Percentiles rank a stretch among this genome's conserved stretches.
phyloP scores from a whole-genome alignment of 1,140 invertebrate genomes.

The Colletes gigas region DNA sequence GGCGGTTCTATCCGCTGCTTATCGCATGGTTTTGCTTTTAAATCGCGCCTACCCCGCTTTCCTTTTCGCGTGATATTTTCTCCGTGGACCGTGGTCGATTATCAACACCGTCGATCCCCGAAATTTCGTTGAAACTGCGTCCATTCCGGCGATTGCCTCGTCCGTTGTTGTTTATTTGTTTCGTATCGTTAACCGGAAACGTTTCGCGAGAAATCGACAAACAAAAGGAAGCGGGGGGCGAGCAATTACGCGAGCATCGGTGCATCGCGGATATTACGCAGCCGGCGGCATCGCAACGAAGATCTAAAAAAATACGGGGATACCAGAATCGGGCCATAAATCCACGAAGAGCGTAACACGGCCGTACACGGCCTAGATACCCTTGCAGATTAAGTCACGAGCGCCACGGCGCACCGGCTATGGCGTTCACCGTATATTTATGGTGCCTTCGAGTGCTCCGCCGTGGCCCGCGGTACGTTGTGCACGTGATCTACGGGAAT shows the following conservation, averaged over 20 bases:
- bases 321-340: conserved; percentile 55
- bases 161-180: conserved; percentile 2
- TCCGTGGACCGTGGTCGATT: too few relatives aligned
- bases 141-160: conserved; percentile 15
- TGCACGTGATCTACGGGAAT: conserved; percentile 51
- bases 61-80: not conserved
- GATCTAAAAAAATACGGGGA: conserved; percentile 29
- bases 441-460: conserved; percentile 38
- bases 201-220: conserved; percentile 7
- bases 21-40: not conserved
- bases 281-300: conserved; percentile 24
- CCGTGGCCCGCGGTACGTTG: not conserved
- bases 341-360: conserved; percentile 54
- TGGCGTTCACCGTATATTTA: conserved; percentile 59
- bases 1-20: not conserved
- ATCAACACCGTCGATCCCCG: too few relatives aligned
- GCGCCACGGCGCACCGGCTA: conserved; percentile 25
- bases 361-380: conserved; percentile 54
- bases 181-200: not conserved
- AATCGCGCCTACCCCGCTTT: not conserved
- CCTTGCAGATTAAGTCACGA: conserved; percentile 71
- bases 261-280: conserved; percentile 46
- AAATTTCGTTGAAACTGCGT: not conserved
- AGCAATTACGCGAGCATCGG: conserved; percentile 56
- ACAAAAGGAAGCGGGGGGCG: conserved; percentile 8